A percentile compares a stretch with the other conserved stretches of the same genome.
Evolutionary conservation across 2,113 vertebrate genomes (phyloP).

Genomic region (Anser brachyrhynchus): DNA sequence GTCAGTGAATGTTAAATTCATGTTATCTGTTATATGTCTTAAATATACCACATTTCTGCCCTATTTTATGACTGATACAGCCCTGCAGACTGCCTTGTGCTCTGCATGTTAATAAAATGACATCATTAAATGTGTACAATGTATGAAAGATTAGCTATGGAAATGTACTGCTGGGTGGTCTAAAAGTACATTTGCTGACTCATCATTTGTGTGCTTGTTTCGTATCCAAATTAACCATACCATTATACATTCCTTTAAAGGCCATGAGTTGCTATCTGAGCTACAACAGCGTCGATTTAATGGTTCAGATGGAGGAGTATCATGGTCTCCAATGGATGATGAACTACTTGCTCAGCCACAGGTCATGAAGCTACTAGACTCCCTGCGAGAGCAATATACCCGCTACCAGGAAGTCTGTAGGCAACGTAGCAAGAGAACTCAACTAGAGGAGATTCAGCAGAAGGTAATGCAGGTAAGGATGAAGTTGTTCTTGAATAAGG

Average conservation of each 20-base stretch:
- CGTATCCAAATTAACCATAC: background rate
- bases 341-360: conserved; percentile 96
- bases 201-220: background rate
- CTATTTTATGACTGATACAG: background rate
- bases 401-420: conserved; percentile 96
- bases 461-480: conserved; percentile 97
- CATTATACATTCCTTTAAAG: conserved; percentile 66
- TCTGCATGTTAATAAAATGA: background rate
- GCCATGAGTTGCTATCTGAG: conserved; percentile 95
- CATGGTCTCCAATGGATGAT: conserved; percentile 98
- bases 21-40: background rate
- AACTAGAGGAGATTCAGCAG: conserved; percentile 96
- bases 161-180: background rate
- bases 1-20: background rate
- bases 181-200: background rate
- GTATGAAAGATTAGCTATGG: background rate
- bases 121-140: background rate
- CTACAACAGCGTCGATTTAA: conserved; percentile 96
- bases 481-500: background rate
- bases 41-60: background rate
- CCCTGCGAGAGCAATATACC: conserved; percentile 93
- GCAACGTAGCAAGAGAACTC: conserved; percentile 94
- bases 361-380: conserved; percentile 97
- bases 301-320: conserved; percentile 90
- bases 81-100: background rate